Evolutionary conservation across 2,113 vertebrate genomes (phyloP), one percentile per base, ranked within the genome.

Genomic region (Pelodiscus sinensis): DNA sequence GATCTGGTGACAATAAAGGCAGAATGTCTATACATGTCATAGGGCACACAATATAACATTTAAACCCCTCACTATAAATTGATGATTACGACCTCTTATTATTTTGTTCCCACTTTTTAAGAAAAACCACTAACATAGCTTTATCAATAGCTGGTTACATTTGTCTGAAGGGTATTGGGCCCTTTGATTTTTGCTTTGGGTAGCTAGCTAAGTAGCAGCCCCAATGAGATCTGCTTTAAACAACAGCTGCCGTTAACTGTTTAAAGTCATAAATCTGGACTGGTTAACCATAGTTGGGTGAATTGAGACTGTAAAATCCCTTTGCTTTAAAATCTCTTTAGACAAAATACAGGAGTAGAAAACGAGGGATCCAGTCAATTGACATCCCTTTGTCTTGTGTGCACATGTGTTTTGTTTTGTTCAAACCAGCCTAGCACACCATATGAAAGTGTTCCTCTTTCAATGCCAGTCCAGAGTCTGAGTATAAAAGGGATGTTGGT

Each of bases 401-500:
- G 65, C 31, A 71, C 10, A n/a, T 93, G 78, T 60, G 73, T 68
- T 94, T 91, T 85, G 84, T 91, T 96, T 94, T 90, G 58, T 82
- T 84, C 15, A 56, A 86, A 95, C 95, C 81, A 79, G 89, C 51
- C 80, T 82, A 93, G 77, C 80, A 91, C 94, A 83, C 71, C 92
- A 38, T 94, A 77, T 8, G 25, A 13, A 77, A 77, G 35, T 73
- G n/a, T 22, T 5, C 35, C 11, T 21, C 91, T 15, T 85, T 62
- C 50, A 94, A 79, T 31, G 94, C 88, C 68, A 91, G 21, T 65
- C 82, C 2, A 29, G 65, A 51, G 81, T 62, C 12, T n/a, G 1
- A 21, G 89, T 0, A 0, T 15, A 25, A 60, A 93, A 68, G 22
- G 50, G 29, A 56, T 35, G 22, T 31, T 50, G 58, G 29, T 50